These are phyloP conservation scores for Linyphia triangularis DNA, from an alignment of 2,888 invertebrate species.

Conservation along the genomic window DNA sequence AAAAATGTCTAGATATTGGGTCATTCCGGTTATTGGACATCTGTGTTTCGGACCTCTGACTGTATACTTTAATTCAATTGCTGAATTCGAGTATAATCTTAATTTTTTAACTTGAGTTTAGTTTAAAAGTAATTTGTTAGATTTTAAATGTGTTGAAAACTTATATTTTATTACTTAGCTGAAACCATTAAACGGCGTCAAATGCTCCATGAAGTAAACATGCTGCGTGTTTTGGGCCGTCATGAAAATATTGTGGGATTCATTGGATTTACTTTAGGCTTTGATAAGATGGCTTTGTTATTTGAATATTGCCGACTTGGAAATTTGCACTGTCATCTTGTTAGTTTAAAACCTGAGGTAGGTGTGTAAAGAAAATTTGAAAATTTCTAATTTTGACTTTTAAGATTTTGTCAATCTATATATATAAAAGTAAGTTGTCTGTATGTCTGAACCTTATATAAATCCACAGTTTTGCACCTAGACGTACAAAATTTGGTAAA, in stretches of 20 bases:
- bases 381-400: too few species aligned
- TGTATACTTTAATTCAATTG: too few species aligned
- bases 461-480: too few species aligned
- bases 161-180: constrained; percentile 24
- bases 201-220: constrained; percentile 53
- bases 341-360: constrained; percentile 44
- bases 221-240: constrained; percentile 39
- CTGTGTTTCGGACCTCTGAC: too few species aligned
- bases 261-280: constrained; percentile 44
- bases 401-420: too few species aligned
- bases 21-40: too few species aligned
- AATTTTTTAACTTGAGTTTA: not conserved
- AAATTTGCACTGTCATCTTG: constrained; percentile 37
- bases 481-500: too few species aligned
- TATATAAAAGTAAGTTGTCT: too few species aligned
- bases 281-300: constrained; percentile 49
- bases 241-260: constrained; percentile 41
- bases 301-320: constrained; percentile 51
- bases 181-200: constrained; percentile 37
- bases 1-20: too few species aligned
- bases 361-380: too few species aligned
- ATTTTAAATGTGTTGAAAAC: not conserved
- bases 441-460: too few species aligned
- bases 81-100: not conserved
- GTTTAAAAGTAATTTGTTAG: not conserved